These are phyloP conservation scores for Nemotelus nigrinus DNA, from an alignment of 2,888 invertebrate genomes.

Conservation along the genomic window DNA sequence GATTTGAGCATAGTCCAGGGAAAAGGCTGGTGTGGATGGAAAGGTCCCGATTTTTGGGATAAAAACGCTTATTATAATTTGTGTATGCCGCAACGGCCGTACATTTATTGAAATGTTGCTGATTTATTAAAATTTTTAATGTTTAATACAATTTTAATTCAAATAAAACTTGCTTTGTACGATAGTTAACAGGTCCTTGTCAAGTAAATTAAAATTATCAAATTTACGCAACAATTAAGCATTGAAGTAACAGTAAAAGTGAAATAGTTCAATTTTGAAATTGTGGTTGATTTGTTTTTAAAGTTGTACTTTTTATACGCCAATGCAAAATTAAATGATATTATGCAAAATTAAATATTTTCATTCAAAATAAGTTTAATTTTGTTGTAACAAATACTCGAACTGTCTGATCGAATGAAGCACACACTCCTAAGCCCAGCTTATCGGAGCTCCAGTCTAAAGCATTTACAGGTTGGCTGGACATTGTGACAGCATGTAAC, in stretches of 20 bases:
- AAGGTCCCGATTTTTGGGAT: conserved; percentile 93
- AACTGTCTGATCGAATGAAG: conserved; percentile 91
- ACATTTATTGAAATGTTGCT: conserved; percentile 54
- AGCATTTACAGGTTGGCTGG: conserved; percentile 87
- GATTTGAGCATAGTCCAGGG: conserved; percentile 76
- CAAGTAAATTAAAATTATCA: no score
- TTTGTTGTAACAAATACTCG: conserved; percentile 89
- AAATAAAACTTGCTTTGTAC: no score
- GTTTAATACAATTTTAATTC: no score
- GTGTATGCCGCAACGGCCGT: conserved; percentile 81
- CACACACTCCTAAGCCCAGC: conserved; percentile 85
- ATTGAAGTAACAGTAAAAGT: no score
- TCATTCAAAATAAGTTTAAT: conserved; percentile 73
- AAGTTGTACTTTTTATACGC: conserved; percentile 16
- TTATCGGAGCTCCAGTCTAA: conserved; percentile 95
- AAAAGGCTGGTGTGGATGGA: conserved; percentile 99
- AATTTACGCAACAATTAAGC: no score
- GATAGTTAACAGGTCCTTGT: no score
- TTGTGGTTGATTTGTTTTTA: no score
- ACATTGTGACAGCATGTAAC: conserved; percentile 82
- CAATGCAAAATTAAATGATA: conserved; percentile 25
- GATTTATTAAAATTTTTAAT: conserved; percentile 46
- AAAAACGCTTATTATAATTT: conserved; percentile 95
- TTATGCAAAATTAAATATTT: conserved; percentile 10
- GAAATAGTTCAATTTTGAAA: no score